A percentile compares a stretch with the other conserved stretches of the same genome.
Conservation (phyloP, 1,140 invertebrate species). For the Nixonia krombeini region DNA sequence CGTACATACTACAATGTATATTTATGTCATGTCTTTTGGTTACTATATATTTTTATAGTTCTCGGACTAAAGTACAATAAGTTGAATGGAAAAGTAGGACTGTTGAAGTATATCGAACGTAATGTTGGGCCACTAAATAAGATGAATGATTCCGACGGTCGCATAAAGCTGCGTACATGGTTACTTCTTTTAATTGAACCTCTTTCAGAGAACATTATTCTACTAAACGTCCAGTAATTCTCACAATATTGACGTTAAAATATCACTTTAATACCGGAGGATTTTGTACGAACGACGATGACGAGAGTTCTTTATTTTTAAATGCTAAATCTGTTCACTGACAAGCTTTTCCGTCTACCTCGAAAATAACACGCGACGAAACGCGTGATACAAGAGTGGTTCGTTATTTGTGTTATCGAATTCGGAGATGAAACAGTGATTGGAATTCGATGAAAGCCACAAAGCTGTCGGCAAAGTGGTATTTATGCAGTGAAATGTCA, state of each 20-base stretch:
- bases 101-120: no score
- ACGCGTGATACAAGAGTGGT: constrained; percentile 37
- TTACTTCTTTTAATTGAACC: no score
- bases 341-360: constrained; percentile 50
- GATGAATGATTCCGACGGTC: no score
- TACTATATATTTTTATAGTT: no score
- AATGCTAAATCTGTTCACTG: constrained; percentile 49
- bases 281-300: constrained; percentile 40
- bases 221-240: constrained; percentile 3
- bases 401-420: constrained; percentile 45
- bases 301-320: constrained; percentile 51
- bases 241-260: constrained; percentile 26
- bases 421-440: constrained; percentile 18
- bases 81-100: no score
- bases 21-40: no score
- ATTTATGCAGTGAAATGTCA: neutral
- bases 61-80: no score
- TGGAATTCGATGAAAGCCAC: constrained; percentile 6
- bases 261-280: constrained; percentile 25
- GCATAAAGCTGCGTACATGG: no score
- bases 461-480: constrained; percentile 4
- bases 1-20: no score
- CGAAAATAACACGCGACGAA: constrained; percentile 46
- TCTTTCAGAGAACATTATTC: no score
- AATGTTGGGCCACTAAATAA: no score